Base-by-base conservation (phyloP, 2,113 vertebrate species). In the Strix uralensis region DNA sequence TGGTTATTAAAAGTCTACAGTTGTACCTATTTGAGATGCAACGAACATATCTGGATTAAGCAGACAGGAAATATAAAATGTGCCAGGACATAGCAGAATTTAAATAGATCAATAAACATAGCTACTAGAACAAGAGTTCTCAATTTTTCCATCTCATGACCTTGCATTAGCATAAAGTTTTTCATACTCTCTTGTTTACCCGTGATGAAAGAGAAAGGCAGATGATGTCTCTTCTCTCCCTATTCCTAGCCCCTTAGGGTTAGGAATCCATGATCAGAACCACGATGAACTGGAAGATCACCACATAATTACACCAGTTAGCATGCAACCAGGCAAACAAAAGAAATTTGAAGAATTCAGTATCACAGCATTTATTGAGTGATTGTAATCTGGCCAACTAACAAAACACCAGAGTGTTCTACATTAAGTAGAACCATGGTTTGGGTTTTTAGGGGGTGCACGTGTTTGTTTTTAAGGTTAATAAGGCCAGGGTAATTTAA, bases 1-100 rank as follows among this genome's bases (percentile, higher is more conserved):
- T 16, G 16, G 63, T 84, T 79, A 91, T 49, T 90, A 65, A 7
- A 55, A 92, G 83, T 74, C 89, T 81, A 61, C 69, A 78, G 57
- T 38, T 18, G 2, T 49, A 80, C 44, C 3, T 14, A 52, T 75
- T 84, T 96, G 72, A 84, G 77, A 96, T 94, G 91, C 96, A 75
- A 86, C 81, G 44, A 91, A 52, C 30, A 9, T 70, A 84, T 21
- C 52, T 71, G 42, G 90, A 81, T 84, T 57, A 84, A 92, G 73
- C 88, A 93, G 86, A 63, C 77, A 95, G 86, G 95, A 94, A 96
- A 94, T 65, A 71, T 36, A 84, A 92, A 88, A 40, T 86, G 77
- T 93, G 88, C 88, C 83, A 95, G 65, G 69, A 86, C 75, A 58
- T 0, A 71, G 61, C 46, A 84, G 62, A 97, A 94, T 92, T 94